These are phyloP conservation scores for Felis chaus DNA, from an alignment of 2,113 vertebrate species.

Conservation along the genomic window DNA sequence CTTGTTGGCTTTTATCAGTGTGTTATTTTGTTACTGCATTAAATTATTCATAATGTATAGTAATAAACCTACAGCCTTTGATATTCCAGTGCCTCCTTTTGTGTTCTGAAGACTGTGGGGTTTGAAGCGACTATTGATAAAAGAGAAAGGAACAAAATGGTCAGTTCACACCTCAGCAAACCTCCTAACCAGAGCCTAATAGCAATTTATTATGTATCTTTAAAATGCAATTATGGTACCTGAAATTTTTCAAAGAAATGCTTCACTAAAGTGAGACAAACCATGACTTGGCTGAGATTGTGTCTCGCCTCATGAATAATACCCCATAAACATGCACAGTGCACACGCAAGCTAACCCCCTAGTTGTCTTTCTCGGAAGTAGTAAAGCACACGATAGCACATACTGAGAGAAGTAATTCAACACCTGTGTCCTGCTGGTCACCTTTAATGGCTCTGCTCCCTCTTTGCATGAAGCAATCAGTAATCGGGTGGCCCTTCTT, in stretches of 20 bases:
- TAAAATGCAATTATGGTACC: slow-evolving; percentile 69
- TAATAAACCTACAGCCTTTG: slow-evolving; percentile 66
- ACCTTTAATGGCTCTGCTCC: neutral
- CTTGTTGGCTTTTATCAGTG: slow-evolving; percentile 74
- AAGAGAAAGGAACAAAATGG: slow-evolving; percentile 71
- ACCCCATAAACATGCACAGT: neutral
- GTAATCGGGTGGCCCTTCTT: neutral
- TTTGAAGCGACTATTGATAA: slow-evolving; percentile 63
- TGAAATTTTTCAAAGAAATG: slow-evolving; percentile 64
- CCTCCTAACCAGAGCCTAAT: slow-evolving; percentile 52
- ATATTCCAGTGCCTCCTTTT: slow-evolving; percentile 61
- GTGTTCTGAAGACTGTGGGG: slow-evolving; percentile 49
- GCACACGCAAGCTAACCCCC: neutral
- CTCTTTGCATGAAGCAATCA: slow-evolving; percentile 32
- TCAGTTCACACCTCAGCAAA: slow-evolving; percentile 74
- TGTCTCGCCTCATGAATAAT: slow-evolving; percentile 72
- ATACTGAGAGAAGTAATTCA: slow-evolving; percentile 41
- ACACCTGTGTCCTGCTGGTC: neutral
- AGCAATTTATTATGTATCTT: slow-evolving; percentile 76
- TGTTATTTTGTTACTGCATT: slow-evolving; percentile 67
- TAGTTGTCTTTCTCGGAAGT: neutral
- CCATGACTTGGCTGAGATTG: slow-evolving; percentile 51
- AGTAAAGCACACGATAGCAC: neutral
- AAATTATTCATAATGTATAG: slow-evolving; percentile 75
- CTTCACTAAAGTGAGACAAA: slow-evolving; percentile 65